Percentiles rank a stretch among this genome's conserved stretches.
Evolutionary conservation across 2,113 vertebrate species (phyloP).

Genomic region (Tringa solitaria): DNA sequence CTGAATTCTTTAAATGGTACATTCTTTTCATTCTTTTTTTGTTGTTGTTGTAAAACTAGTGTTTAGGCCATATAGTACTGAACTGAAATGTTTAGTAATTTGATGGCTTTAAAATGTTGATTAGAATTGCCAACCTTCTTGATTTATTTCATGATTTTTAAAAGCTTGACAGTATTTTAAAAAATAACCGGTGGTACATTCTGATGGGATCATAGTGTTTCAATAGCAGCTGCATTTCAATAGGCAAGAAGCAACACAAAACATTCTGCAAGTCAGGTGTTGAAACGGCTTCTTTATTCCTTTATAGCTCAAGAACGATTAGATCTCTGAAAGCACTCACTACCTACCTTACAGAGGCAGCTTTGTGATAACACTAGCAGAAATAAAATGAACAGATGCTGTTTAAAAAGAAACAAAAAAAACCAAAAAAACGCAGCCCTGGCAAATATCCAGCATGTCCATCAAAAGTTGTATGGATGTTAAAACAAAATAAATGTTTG

Average conservation of each 20-base stretch:
- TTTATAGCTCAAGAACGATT: slow-evolving; percentile 1
- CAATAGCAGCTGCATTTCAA: slow-evolving; percentile 34
- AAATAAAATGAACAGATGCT: not conserved
- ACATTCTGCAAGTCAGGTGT: slow-evolving; percentile 26
- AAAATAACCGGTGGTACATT: not conserved
- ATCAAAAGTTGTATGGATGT: not conserved
- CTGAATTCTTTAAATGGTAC: not conserved
- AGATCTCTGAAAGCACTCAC: slow-evolving; percentile 21
- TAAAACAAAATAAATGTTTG: not conserved
- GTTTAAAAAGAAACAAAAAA: not conserved
- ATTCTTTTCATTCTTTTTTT: not conserved
- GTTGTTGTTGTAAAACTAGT: not conserved
- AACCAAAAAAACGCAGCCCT: not conserved
- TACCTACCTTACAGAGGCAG: not conserved
- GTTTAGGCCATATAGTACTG: not conserved
- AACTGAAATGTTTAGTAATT: not conserved
- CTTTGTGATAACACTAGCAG: not conserved
- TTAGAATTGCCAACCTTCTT: not conserved
- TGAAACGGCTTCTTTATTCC: slow-evolving; percentile 47
- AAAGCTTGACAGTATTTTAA: slow-evolving; percentile 2
- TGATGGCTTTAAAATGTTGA: not conserved
- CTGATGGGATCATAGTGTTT: not conserved
- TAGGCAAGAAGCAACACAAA: slow-evolving; percentile 21
- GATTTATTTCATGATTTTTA: slow-evolving; percentile 26
- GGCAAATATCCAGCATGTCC: not conserved